A percentile compares a stretch with the other conserved stretches of the same genome.
Evolutionary conservation across 2,113 vertebrate species (phyloP).

Genomic region (Lepus americanus): DNA sequence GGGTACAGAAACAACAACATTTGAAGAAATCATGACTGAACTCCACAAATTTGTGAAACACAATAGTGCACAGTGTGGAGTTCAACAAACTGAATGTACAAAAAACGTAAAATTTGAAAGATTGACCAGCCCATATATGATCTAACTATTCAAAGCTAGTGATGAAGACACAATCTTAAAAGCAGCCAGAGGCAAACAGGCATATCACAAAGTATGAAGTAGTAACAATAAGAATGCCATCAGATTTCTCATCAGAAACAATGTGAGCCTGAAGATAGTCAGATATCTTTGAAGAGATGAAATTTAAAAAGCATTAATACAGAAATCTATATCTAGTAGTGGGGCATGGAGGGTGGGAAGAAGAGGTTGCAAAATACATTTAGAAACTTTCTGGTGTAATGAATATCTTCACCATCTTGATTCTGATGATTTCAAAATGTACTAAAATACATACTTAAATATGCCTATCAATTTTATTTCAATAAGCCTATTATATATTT

Average conservation of each 20-base stretch:
- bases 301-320: not conserved
- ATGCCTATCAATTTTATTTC: not conserved
- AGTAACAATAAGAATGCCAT: not conserved
- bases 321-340: not conserved
- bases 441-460: not conserved
- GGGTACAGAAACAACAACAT: not conserved
- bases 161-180: not conserved
- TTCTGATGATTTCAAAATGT: not conserved
- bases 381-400: not conserved
- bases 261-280: not conserved
- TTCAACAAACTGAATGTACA: not conserved
- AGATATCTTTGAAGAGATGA: not conserved
- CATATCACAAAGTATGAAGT: not conserved
- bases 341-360: not conserved
- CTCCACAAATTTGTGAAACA: constrained; percentile 8
- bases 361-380: not conserved
- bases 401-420: not conserved
- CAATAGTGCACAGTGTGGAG: not conserved
- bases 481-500: not conserved
- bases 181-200: not conserved
- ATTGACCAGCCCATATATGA: not conserved
- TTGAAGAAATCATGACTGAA: not conserved
- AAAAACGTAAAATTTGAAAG: not conserved
- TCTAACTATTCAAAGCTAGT: not conserved
- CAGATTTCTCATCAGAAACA: not conserved